phyloP scores from a whole-genome alignment of 2,113 vertebrate species.

The Petrocephalus zakoni region DNA sequence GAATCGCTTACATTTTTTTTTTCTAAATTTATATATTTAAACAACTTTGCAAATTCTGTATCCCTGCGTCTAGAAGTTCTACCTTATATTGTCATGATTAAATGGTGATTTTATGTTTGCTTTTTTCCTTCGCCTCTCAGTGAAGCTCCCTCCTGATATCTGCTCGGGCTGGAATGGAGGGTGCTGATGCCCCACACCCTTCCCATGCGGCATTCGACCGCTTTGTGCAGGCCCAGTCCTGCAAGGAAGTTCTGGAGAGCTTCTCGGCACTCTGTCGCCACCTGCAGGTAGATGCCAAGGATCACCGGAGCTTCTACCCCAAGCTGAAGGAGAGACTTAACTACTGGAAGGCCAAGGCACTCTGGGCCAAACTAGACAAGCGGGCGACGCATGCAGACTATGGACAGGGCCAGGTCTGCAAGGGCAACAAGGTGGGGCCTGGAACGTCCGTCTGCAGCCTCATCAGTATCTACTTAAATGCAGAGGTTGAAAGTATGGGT shows the following conservation, averaged over 20 bases:
- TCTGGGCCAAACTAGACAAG: slow-evolving; percentile 90
- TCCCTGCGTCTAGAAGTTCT: neutral
- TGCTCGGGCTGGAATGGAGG: neutral
- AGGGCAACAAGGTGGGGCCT: slow-evolving; percentile 71
- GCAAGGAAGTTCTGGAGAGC: slow-evolving; percentile 67
- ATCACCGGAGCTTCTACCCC: slow-evolving; percentile 67
- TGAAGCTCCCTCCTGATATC: neutral
- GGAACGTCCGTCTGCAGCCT: neutral
- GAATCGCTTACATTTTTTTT: too few species aligned
- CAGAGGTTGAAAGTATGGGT: too few species aligned
- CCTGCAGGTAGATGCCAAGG: slow-evolving; percentile 61
- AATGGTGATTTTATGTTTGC: neutral
- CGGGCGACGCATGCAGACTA: slow-evolving; percentile 73
- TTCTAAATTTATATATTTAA: neutral
- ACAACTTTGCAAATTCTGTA: neutral
- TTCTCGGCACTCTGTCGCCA: slow-evolving; percentile 69
- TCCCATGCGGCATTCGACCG: slow-evolving; percentile 73
- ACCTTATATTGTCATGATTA: neutral
- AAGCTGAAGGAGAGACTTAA: slow-evolving; percentile 80
- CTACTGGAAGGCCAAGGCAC: slow-evolving; percentile 88
- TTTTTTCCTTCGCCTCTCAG: neutral
- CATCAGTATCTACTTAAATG: neutral
- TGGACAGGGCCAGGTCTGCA: slow-evolving; percentile 72
- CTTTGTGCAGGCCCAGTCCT: slow-evolving; percentile 70
- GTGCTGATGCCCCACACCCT: slow-evolving; percentile 46